Conservation (phyloP, 1,140 invertebrate genomes). For the Neodiprion fabricii region DNA sequence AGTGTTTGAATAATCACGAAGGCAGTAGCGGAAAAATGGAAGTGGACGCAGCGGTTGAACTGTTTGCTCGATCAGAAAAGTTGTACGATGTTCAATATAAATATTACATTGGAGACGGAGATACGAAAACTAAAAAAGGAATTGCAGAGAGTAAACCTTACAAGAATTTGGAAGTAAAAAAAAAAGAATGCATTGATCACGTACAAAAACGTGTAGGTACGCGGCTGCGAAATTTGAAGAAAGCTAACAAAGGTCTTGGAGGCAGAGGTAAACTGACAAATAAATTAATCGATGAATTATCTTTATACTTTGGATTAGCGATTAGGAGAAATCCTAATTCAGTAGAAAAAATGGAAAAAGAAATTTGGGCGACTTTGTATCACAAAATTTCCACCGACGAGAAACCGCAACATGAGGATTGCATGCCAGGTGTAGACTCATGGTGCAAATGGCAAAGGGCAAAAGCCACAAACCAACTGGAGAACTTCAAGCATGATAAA, state of each 20-base stretch:
- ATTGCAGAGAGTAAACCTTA: slow-evolving; percentile 27
- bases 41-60: slow-evolving; percentile 27
- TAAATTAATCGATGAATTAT: slow-evolving; percentile 24
- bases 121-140: slow-evolving; percentile 28
- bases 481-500: no score
- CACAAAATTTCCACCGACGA: slow-evolving; percentile 30
- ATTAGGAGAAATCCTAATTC: slow-evolving; percentile 26
- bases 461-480: no score
- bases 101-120: slow-evolving; percentile 34
- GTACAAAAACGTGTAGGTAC: not conserved
- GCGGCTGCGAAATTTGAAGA: slow-evolving; percentile 1
- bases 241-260: slow-evolving; percentile 19
- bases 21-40: slow-evolving; percentile 32
- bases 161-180: slow-evolving; percentile 4
- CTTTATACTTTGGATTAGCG: slow-evolving; percentile 21
- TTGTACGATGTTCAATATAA: slow-evolving; percentile 21
- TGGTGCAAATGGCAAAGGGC: not conserved
- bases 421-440: slow-evolving; percentile 18
- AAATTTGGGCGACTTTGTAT: slow-evolving; percentile 28
- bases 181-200: not conserved
- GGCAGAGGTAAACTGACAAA: slow-evolving; percentile 22
- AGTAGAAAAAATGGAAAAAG: slow-evolving; percentile 30
- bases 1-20: slow-evolving; percentile 23
- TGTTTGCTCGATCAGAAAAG: slow-evolving; percentile 26
- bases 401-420: slow-evolving; percentile 25